Conservation (phyloP, 1,140 invertebrate genomes). For the Nephila pilipes region DNA sequence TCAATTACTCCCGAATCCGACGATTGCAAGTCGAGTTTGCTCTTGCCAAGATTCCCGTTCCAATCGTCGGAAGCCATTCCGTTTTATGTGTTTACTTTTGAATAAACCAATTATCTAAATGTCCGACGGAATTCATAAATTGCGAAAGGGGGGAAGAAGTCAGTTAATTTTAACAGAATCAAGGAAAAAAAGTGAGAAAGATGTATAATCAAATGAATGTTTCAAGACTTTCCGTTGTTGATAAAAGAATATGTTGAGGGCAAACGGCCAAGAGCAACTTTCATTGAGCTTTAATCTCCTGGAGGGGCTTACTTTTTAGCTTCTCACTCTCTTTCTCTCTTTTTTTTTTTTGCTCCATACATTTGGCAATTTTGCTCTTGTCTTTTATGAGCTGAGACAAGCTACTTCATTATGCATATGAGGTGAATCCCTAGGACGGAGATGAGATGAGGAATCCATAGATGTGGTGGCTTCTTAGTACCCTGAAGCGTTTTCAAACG, state of each 20-base stretch:
- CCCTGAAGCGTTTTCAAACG: slow-evolving; percentile 27
- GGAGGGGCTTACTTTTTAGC: not conserved
- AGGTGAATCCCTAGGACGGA: slow-evolving; percentile 39
- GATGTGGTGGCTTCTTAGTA: slow-evolving; percentile 13
- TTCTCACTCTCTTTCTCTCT: not conserved
- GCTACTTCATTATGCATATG: slow-evolving; percentile 43
- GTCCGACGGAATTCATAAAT: slow-evolving; percentile 38
- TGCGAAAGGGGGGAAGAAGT: not conserved
- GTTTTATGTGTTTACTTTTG: slow-evolving; percentile 27
- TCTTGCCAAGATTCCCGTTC: not conserved
- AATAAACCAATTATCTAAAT: slow-evolving; percentile 49
- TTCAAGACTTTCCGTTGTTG: not conserved
- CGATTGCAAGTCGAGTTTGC: not conserved
- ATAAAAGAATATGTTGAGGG: not conserved
- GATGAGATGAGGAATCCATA: slow-evolving; percentile 27
- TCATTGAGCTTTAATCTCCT: not conserved
- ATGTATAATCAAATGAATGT: not conserved
- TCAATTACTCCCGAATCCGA: not conserved
- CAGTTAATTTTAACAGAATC: slow-evolving; percentile 21
- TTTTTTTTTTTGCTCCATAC: not conserved
- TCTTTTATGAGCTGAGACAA: slow-evolving; percentile 1
- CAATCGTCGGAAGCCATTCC: not conserved
- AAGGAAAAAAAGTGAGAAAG: not conserved
- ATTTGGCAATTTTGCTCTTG: slow-evolving; percentile 16
- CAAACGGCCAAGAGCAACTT: not conserved